A percentile compares a stretch with the other conserved stretches of the same genome.
Evolutionary conservation across 2,888 invertebrate species (phyloP).

Genomic region (Punctoribates punctum): DNA sequence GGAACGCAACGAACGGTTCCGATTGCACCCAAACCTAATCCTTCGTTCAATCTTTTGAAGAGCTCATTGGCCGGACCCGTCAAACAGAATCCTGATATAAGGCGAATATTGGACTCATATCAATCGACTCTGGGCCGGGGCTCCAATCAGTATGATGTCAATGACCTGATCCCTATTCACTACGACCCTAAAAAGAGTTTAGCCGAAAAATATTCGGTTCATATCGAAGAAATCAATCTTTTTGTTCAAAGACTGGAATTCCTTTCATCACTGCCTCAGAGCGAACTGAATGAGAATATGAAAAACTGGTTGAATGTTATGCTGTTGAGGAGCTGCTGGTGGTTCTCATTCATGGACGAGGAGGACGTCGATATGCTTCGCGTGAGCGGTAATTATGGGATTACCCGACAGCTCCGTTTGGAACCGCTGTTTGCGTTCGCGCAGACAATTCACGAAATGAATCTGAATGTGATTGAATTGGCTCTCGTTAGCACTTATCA

Average conservation of each 20-base stretch:
- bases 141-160: neutral
- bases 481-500: neutral
- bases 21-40: too few species aligned
- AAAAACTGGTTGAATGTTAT: neutral
- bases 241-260: neutral
- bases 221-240: neutral
- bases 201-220: neutral
- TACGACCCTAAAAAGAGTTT: neutral
- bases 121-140: neutral
- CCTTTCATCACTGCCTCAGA: neutral
- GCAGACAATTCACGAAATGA: neutral
- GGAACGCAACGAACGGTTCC: too few species aligned
- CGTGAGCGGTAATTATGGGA: neutral
- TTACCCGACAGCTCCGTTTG: neutral
- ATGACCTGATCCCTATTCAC: neutral
- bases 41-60: neutral
- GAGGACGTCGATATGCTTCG: neutral
- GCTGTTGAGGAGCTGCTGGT: slow-evolving; percentile 9
- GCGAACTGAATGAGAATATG: neutral
- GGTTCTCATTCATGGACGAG: neutral
- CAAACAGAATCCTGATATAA: neutral
- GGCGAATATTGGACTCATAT: neutral
- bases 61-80: neutral
- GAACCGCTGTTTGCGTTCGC: slow-evolving; percentile 3
- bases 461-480: neutral